Percentiles rank a stretch among this genome's conserved stretches.
phyloP scores from a whole-genome alignment of 2,113 vertebrate genomes.

The Agapornis roseicollis region DNA sequence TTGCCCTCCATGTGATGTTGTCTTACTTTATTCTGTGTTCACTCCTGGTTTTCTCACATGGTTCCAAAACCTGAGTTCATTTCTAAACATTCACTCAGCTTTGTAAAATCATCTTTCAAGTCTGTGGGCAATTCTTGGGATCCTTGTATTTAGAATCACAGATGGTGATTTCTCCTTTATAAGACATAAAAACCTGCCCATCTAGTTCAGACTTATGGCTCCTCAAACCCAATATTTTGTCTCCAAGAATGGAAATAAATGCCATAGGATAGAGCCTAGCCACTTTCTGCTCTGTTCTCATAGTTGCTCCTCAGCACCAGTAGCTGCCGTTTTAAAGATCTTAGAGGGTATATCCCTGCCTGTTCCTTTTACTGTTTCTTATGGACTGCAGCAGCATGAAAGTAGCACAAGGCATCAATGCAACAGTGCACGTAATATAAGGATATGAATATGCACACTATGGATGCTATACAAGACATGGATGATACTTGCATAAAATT shows the following conservation, averaged over 20 bases:
- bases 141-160: background rate
- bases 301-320: background rate
- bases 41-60: background rate
- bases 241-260: background rate
- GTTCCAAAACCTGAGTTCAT: background rate
- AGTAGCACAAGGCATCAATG: background rate
- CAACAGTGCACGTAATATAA: background rate
- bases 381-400: background rate
- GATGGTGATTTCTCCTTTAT: background rate
- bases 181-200: background rate
- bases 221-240: background rate
- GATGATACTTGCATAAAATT: background rate
- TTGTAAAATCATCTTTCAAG: background rate
- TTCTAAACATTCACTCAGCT: background rate
- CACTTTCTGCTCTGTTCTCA: background rate
- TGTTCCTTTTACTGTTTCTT: background rate
- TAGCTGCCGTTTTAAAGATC: background rate
- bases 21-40: accelerated
- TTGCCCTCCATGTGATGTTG: background rate
- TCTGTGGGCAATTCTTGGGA: background rate
- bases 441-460: background rate
- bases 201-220: background rate
- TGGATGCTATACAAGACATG: background rate
- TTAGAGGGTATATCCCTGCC: background rate
- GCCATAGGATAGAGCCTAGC: background rate